Percentiles rank a stretch among this genome's conserved stretches.
Conservation (phyloP, 2,113 vertebrate genomes). For the Cervus canadensis region DNA sequence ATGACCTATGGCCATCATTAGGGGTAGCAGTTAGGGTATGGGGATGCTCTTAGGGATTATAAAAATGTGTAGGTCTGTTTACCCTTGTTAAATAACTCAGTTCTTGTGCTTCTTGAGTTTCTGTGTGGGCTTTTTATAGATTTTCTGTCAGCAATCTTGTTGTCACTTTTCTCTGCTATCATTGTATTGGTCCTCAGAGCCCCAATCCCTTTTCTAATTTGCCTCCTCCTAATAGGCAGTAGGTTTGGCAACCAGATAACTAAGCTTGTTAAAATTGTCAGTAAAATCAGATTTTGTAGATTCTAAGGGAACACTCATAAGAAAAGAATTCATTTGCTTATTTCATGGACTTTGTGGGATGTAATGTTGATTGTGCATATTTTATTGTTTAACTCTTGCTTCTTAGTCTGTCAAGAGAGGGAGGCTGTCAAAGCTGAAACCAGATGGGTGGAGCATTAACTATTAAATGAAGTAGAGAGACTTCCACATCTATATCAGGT, state of each 20-base stretch:
- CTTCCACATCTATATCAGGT: not conserved
- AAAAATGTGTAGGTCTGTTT: not conserved
- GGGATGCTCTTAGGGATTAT: not conserved
- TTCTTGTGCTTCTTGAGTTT: not conserved
- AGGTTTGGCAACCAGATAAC: not conserved
- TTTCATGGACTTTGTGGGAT: not conserved
- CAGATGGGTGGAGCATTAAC: not conserved
- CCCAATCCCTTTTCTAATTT: not conserved
- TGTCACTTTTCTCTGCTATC: not conserved
- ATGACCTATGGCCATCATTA: not conserved
- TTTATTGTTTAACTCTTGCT: not conserved
- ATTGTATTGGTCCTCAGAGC: not conserved
- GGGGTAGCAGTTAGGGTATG: not conserved
- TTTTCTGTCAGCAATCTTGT: not conserved
- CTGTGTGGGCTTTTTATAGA: not conserved
- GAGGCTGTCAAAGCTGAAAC: not conserved
- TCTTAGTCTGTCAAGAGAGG: not conserved
- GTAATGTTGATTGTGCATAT: not conserved
- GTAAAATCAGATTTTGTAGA: conserved; percentile 1
- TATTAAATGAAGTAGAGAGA: not conserved
- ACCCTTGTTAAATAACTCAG: not conserved
- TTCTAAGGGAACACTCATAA: not conserved
- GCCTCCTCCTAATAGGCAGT: not conserved
- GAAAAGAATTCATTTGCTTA: not conserved
- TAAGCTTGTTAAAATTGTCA: not conserved